phyloP scores from a whole-genome alignment of 1,140 invertebrate species.

The Cephus cinctus region DNA sequence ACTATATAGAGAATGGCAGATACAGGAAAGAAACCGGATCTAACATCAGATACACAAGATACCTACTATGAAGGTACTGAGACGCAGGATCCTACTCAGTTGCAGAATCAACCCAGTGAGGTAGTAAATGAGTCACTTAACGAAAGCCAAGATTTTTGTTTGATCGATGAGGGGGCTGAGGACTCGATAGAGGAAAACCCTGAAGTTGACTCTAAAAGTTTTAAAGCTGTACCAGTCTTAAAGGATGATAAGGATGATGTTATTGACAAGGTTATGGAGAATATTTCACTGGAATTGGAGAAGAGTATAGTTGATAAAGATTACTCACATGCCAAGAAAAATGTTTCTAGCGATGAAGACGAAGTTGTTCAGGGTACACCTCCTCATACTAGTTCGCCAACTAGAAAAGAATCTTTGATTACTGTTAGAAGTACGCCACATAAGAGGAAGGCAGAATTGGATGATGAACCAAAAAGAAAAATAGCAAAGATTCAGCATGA shows the following conservation, averaged over 20 bases:
- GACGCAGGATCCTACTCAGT: too few relatives aligned
- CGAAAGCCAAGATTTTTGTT: slow-evolving; percentile 42
- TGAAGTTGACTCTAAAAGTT: neutral
- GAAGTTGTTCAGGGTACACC: slow-evolving; percentile 41
- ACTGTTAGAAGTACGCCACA: slow-evolving; percentile 7
- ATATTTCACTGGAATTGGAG: neutral
- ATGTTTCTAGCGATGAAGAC: slow-evolving; percentile 24
- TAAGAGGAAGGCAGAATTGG: slow-evolving; percentile 29
- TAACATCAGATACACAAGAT: too few relatives aligned
- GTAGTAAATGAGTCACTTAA: too few relatives aligned
- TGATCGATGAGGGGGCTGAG: slow-evolving; percentile 24
- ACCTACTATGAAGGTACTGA: too few relatives aligned
- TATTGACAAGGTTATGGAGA: neutral
- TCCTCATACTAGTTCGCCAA: slow-evolving; percentile 16
- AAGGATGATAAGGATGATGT: neutral
- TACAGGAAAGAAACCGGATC: too few relatives aligned
- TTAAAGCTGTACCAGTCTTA: neutral
- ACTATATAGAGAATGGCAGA: too few relatives aligned
- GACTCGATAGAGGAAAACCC: neutral
- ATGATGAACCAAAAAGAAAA: slow-evolving; percentile 19
- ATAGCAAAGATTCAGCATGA: slow-evolving; percentile 13
- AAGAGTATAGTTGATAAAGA: slow-evolving; percentile 3
- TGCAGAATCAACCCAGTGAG: too few relatives aligned
- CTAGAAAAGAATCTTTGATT: slow-evolving; percentile 11
- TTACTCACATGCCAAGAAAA: slow-evolving; percentile 3